Base-by-base conservation (phyloP, 2,113 vertebrate species). In the Stigmatopora argus region DNA sequence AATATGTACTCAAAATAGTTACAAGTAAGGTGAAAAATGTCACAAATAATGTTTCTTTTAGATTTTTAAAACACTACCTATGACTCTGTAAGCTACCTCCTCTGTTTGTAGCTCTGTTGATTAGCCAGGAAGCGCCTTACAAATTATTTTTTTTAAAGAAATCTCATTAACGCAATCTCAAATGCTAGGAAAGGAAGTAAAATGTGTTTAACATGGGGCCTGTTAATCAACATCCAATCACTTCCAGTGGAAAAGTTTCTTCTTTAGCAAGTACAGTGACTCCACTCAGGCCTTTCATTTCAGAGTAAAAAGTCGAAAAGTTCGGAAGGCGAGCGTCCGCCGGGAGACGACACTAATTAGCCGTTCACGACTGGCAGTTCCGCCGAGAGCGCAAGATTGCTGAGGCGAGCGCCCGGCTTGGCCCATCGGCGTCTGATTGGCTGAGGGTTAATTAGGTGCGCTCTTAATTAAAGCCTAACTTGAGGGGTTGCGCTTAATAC, bases 391-490 rank as follows among this genome's bases (percentile, higher is more conserved):
- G 55, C 45, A 48, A 18, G 80, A 83, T 85, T 83, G 80, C 34
- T 62, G 75, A 70, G 77, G 80, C 76, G 83, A 80, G 51, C 11
- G 34, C 46, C 11, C 6, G n/a, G 44, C 76, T 65, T 72, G 72
- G 83, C 60, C 56, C 80, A 82, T 80, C 81, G 74, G 63, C 53
- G 15, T 45, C 78, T 77, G 83, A 85, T 85, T 87, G 80, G 81
- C 19, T 10, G 59, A 55, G 68, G 83, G 80, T 84, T 84, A 86
- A 86, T 86, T 78, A 64, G 65, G 46, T 38, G 17, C 61, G 31
- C 12, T 52, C 78, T 78, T 83, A 84, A 85, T 87, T 85, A 77
- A 71, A 52, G 38, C 44, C 66, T 26, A 58, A 4, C 80, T 73
- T 64, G 38, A 44, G 47, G 68, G 64, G 55, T 45, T 45, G 17